Evolutionary conservation across 2,888 invertebrate genomes (phyloP), one percentile per base, ranked within the genome.

Genomic region (Zootermopsis nevadensis): DNA sequence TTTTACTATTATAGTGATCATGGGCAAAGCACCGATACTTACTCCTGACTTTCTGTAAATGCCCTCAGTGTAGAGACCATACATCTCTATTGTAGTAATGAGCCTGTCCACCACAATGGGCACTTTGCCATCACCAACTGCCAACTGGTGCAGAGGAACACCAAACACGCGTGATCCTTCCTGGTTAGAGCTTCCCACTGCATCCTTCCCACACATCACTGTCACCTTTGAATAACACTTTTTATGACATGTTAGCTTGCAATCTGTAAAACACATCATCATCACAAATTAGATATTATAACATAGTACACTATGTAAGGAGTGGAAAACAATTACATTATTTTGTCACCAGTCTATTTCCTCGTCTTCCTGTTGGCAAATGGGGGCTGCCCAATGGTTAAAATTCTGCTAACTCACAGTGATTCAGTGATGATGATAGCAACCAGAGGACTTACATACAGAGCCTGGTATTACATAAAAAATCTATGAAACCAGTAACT

Each of bases 221-320:
- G 91, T 89, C 19, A 96, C 94, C 91, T 95, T 96, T 86, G 92
- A 92, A 88, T 96, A 96, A 89, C 98, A 98, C 90, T 97, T 98
- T 89, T 97, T 98, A 90, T 99, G 98, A 88, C 97, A 97, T 2
- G 97, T 97, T 86, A 98, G 92, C 89, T 96, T 97, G 90, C 98
- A 99, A 87, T 93, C 93, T 92, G 89, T 84, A 88, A 89, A 31
- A 6, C 33, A 7, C 19, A 33, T 66, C 69, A 69, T 69, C 33
- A 69, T 69, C 33, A 31, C 4, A 33, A 69, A 69, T 69, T n/a
- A 48, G 19, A 1, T 48, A 27, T 60, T 60, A 60, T 15, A 60
- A n/a, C 22, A 55, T 55, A 55, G 31, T 76, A 33, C 6, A 76
- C n/a, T n/a, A 76, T 8, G 10, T 7, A 10, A 35, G 31, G 35